A percentile compares a stretch with the other conserved stretches of the same genome.
phyloP scores from a whole-genome alignment of 2,113 vertebrate species.

The Xiphias gladius region DNA sequence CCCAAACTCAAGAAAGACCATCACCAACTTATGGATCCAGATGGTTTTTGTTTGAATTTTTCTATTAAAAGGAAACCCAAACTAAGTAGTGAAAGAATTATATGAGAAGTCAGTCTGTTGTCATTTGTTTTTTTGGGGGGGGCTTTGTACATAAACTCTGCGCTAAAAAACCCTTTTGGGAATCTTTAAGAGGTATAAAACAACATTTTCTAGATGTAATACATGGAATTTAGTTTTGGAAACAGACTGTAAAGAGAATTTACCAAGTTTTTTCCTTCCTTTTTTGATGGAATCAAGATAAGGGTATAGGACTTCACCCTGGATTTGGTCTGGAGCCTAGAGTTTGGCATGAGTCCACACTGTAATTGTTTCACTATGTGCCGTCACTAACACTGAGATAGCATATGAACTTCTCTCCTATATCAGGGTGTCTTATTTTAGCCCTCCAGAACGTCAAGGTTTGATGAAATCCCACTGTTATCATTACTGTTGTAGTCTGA shows the following conservation, averaged over 20 bases:
- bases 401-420: constrained; percentile 22
- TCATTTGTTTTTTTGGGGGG: constrained; percentile 29
- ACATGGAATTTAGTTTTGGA: constrained; percentile 41
- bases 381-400: constrained; percentile 39
- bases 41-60: constrained; percentile 68
- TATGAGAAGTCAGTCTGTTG: constrained; percentile 19
- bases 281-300: constrained; percentile 54
- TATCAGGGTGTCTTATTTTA: constrained; percentile 44
- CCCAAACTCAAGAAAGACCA: constrained; percentile 56
- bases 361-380: constrained; percentile 73
- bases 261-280: background rate
- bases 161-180: constrained; percentile 8
- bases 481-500: constrained; percentile 39
- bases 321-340: constrained; percentile 67
- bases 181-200: constrained; percentile 33
- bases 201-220: constrained; percentile 31
- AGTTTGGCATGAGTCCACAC: constrained; percentile 50
- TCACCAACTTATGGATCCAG: constrained; percentile 59
- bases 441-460: constrained; percentile 29
- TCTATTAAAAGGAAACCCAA: constrained; percentile 33
- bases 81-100: constrained; percentile 26
- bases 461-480: constrained; percentile 57
- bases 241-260: constrained; percentile 41
- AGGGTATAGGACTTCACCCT: constrained; percentile 43
- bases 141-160: constrained; percentile 28